A percentile compares a stretch with the other conserved stretches of the same genome.
These are phyloP conservation scores for Nephrotoma guestfalica DNA, from an alignment of 2,888 invertebrate genomes.

Conservation along the genomic window DNA sequence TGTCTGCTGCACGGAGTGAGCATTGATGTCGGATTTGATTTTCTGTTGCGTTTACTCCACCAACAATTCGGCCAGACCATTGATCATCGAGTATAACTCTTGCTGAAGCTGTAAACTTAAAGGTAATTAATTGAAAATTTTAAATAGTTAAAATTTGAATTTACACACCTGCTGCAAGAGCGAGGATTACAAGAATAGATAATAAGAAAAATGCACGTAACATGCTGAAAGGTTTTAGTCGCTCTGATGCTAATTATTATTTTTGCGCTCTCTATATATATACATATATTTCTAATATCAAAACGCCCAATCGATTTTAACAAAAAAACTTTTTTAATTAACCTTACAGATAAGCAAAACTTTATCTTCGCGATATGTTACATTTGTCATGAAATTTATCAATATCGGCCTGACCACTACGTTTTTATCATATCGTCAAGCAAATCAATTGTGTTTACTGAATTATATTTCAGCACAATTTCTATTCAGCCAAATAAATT, in stretches of 20 bases:
- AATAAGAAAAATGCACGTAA: neutral
- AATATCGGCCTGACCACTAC: too few species aligned
- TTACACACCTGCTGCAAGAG: neutral
- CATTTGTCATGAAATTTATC: too few species aligned
- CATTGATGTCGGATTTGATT: constrained; percentile 16
- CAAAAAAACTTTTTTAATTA: too few species aligned
- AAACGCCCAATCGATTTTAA: neutral
- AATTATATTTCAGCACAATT: too few species aligned
- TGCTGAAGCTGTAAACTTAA: neutral
- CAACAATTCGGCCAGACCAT: constrained; percentile 14
- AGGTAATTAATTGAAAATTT: neutral
- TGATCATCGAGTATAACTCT: neutral
- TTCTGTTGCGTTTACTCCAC: constrained; percentile 14
- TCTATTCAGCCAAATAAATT: too few species aligned
- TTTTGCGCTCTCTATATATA: neutral
- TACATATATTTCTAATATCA: neutral
- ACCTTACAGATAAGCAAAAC: too few species aligned
- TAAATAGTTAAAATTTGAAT: neutral
- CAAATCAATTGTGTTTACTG: too few species aligned
- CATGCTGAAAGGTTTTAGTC: neutral
- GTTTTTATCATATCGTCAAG: too few species aligned
- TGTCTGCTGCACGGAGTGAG: constrained; percentile 13
- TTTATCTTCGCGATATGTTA: too few species aligned
- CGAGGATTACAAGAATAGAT: neutral
- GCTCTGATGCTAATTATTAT: neutral